Evolutionary conservation across 2,797 vertebrate species (phyloP), one percentile per base, ranked within the genome.

Genomic region (Liparis tanakae): DNA sequence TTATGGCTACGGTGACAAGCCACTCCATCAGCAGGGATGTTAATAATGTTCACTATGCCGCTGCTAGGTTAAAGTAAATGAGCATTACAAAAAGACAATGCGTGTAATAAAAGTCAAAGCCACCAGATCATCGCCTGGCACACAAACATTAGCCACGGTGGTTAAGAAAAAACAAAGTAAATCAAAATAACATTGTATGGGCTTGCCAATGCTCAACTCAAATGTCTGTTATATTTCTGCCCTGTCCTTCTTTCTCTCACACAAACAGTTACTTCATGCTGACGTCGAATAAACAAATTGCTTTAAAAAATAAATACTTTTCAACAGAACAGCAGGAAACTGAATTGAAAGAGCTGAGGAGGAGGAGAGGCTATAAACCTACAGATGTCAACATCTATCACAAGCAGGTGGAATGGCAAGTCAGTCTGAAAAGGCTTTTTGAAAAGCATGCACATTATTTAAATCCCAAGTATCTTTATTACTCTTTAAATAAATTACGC

Each of bases 1-100:
- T 94, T 94, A 94, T 89, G 90, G 82, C 76, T 79, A 67, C 36
- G 78, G 75, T 92, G 93, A 94, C 91, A 91, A 87, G 87, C 85
- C 78, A 81, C 87, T 94, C 93, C 87, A 91, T 94, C 93, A 94
- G 69, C 72, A 30, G 70, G 67, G 73, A 73, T 82, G 85, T 92
- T 93, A 94, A 93, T 93, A 93, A 91, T 85, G 82, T 79, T 78
- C 87, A 87, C 81, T 91, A 88, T 85, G 85, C 86, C 79, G 85
- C 87, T 83, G 89, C 80, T 74, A 62, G 78, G 82, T 86, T 90
- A 76, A 89, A 88, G 85, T 83, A 88, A 92, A 88, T 81, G 82
- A 86, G 89, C 77, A 88, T 93, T 91, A 91, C 70, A 85, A 79
- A 81, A 81, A 87, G 73, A 68, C 66, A 67, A 74, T 15, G 76